Evolutionary conservation across 2,113 vertebrate genomes (phyloP), one percentile per base, ranked within the genome.

Genomic region (Limnothrissa miodon): DNA sequence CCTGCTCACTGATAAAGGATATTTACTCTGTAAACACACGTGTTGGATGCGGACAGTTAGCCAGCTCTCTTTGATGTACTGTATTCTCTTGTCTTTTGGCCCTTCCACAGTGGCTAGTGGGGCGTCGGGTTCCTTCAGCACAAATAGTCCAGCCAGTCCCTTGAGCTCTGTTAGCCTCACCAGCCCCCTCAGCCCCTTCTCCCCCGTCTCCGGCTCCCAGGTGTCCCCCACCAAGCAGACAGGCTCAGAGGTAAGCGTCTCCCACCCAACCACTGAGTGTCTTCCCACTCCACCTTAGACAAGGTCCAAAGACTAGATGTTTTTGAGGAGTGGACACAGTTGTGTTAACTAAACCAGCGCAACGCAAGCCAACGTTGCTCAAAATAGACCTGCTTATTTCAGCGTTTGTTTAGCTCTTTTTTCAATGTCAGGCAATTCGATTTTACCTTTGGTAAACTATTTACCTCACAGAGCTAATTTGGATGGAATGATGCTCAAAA

Each of bases 111-210:
- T 93, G 91, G 90, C 93, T 83, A 93, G 94, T 0, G 95, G 95
- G 78, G 92, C 96, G 45, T 94, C 95, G 0, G 94, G 96, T 36
- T 97, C 97, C 0, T 98, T 95, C 94, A 96, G 95, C 93, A 98
- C 97, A 91, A 99, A 96, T 93, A 99, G 97, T 93, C 97, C 98
- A 0, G 97, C 97, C 91, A 99, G 97, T 90, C 98, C 97, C 23
- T 93, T 99, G 91, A 99, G 97, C 92, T 99, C 98, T 0, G 91
- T 97, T 93, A 98, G 97, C 93, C 93, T 98, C 92, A 97, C 97
- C 90, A 98, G 97, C 83, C 98, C 98, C 21, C 93, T 99, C 92
- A 98, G 97, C 90, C 97, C 97, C 83, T 99, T 98, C 92, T 99
- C 98, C 19, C 95, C 97, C 78, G 91, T 97, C 87, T 97, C 96